A percentile compares a stretch with the other conserved stretches of the same genome.
Evolutionary conservation across 1,140 invertebrate genomes (phyloP).

Genomic region (Brachionus calyciflorus): DNA sequence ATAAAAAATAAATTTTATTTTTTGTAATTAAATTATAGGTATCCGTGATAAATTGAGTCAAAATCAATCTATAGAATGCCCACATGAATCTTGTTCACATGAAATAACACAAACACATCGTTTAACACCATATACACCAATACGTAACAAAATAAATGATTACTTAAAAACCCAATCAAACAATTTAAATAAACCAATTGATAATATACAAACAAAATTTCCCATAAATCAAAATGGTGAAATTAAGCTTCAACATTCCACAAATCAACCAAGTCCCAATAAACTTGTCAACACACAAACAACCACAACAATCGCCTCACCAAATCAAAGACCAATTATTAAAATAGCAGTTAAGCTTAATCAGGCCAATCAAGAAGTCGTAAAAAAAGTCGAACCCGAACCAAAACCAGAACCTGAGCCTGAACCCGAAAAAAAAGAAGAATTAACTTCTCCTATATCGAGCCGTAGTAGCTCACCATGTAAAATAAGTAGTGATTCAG

Average conservation of each 20-base stretch:
- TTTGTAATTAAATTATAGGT: neutral
- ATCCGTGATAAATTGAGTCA: neutral
- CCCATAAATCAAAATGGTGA: neutral
- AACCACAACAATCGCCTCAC: too few relatives aligned
- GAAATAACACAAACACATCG: slow-evolving; percentile 31
- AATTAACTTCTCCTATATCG: neutral
- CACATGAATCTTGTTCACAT: slow-evolving; percentile 15
- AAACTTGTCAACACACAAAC: too few relatives aligned
- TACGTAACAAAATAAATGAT: slow-evolving; percentile 16
- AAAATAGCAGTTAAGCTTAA: too few relatives aligned
- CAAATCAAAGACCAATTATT: too few relatives aligned
- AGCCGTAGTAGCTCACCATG: slow-evolving; percentile 8
- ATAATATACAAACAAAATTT: neutral
- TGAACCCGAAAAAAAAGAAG: neutral
- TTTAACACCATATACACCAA: slow-evolving; percentile 34
- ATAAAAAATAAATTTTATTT: neutral
- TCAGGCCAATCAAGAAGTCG: too few relatives aligned
- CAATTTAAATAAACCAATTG: neutral
- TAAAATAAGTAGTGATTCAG: slow-evolving; percentile 17
- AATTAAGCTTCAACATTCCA: neutral
- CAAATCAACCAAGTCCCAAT: neutral
- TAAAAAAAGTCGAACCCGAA: neutral
- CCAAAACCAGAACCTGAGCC: neutral
- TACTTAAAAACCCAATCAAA: slow-evolving; percentile 4
- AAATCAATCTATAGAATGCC: slow-evolving; percentile 5